Evolutionary conservation across 2,113 vertebrate genomes (phyloP).

Genomic region (Nycticebus coucang): DNA sequence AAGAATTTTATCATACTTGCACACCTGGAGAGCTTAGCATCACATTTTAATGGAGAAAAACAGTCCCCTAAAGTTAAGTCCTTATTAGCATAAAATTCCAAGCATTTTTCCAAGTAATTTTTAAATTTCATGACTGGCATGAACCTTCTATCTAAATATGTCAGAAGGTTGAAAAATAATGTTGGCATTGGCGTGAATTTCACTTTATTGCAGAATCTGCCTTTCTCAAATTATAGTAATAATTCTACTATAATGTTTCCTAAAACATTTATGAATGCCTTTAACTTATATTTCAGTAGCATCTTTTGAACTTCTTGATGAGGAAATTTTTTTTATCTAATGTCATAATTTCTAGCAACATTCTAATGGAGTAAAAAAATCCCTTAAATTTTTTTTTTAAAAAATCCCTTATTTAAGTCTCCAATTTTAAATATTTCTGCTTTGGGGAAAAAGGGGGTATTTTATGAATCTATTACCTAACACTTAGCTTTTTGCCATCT

Average conservation of each 20-base stretch:
- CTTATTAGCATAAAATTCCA: slow-evolving; percentile 57
- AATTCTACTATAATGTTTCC: slow-evolving; percentile 63
- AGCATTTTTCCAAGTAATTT: slow-evolving; percentile 56
- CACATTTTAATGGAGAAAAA: slow-evolving; percentile 59
- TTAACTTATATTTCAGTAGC: slow-evolving; percentile 58
- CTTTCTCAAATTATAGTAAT: slow-evolving; percentile 62
- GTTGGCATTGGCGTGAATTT: slow-evolving; percentile 70
- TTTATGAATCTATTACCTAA: slow-evolving; percentile 78
- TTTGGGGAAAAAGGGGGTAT: background rate
- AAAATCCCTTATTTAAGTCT: slow-evolving; percentile 55
- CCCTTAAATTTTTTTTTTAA: too few relatives aligned
- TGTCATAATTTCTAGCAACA: slow-evolving; percentile 42
- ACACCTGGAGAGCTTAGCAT: background rate
- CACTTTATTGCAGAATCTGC: slow-evolving; percentile 62
- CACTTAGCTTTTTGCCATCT: slow-evolving; percentile 79
- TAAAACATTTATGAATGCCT: slow-evolving; percentile 72
- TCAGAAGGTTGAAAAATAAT: slow-evolving; percentile 71
- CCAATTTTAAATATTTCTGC: slow-evolving; percentile 60
- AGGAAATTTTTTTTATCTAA: slow-evolving; percentile 67
- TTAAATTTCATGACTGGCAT: slow-evolving; percentile 61
- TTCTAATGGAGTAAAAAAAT: slow-evolving; percentile 62
- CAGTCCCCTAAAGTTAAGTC: background rate
- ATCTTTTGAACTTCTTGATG: slow-evolving; percentile 64
- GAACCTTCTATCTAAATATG: slow-evolving; percentile 67
- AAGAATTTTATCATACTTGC: background rate